phyloP scores from a whole-genome alignment of 1,140 invertebrate species.

The Drosophila pseudoananassae region DNA sequence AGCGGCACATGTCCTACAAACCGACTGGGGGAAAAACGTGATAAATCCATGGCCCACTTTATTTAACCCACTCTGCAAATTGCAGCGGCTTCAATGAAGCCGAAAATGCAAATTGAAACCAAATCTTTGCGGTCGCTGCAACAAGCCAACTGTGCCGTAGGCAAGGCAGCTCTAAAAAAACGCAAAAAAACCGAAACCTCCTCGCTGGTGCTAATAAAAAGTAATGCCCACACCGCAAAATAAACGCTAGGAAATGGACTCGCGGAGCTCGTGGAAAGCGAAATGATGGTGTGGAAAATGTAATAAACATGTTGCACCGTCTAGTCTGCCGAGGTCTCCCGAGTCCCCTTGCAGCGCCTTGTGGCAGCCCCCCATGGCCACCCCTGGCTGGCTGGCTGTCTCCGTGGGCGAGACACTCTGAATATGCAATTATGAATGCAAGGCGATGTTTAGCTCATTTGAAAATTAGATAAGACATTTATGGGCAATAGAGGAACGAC shows the following conservation, averaged over 20 bases:
- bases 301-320: constrained; percentile 76
- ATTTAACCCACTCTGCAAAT: constrained; percentile 60
- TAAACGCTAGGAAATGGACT: constrained; percentile 74
- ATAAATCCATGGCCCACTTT: constrained; percentile 76
- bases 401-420: constrained; percentile 68
- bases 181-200: constrained; percentile 33
- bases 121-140: constrained; percentile 60
- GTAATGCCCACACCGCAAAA: constrained; percentile 68
- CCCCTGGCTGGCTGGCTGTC: constrained; percentile 3
- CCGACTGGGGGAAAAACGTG: constrained; percentile 73
- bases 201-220: constrained; percentile 75
- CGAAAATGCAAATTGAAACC: constrained; percentile 81
- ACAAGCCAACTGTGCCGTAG: constrained; percentile 17
- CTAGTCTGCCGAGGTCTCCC: not conserved
- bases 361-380: not conserved
- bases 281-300: constrained; percentile 75
- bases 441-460: constrained; percentile 75
- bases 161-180: constrained; percentile 1
- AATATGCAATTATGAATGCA: constrained; percentile 77
- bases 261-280: constrained; percentile 37
- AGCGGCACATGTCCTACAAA: constrained; percentile 82
- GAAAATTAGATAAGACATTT: constrained; percentile 77
- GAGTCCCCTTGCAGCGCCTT: constrained; percentile 2
- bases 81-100: constrained; percentile 74
- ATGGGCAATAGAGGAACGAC: constrained; percentile 62